Base-by-base conservation (phyloP, 2,888 invertebrate genomes). In the Xestia sexstrigata region DNA sequence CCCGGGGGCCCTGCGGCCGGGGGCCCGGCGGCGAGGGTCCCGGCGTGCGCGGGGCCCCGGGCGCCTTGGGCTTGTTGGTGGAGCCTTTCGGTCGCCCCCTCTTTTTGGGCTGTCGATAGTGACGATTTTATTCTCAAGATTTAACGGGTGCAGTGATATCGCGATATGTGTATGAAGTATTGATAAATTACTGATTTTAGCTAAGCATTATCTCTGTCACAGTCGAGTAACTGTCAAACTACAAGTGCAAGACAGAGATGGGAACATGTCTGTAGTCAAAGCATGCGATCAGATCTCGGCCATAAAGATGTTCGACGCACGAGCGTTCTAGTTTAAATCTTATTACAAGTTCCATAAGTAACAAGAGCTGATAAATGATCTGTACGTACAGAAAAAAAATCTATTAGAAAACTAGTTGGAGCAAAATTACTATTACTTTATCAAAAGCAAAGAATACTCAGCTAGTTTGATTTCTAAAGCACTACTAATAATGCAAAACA, bases 31-130 rank as follows among this genome's bases (percentile, higher is more conserved):
- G 87, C n/a, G 13, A 55, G n/a, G 71, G 67, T 75, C 35, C 60
- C 67, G 77, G 72, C 15, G 69, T 49, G 26, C 60, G 63, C 5
- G 66, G 42, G 49, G 35, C 6, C 45, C 91, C 93, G 6, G 92
- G 78, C 13, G 94, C 91, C 91, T 95, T 95, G 60, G 95, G 95
- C 92, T 96, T 96, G 93, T 97, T 97, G 55, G 96, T 96, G 9
- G 96, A 97, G n/a, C 97, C 97, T 76, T 97, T 97, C 3, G 97
- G 97, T 0, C 97, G 95, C 20, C 97, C 97, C 78, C 97, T 93
- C 91, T 97, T 97, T 90, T 97, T 97, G 11, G 94, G 95, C 95
- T 97, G 90, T n/a, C 79, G 70, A 81, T 30, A 76, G 87, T 84
- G 76, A 81, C 76, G 80, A 86, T 76, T 85, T 84, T 85, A 83